A percentile compares a stretch with the other conserved stretches of the same genome.
Conservation (phyloP, 2,113 vertebrate species). For the Junco hyemalis region DNA sequence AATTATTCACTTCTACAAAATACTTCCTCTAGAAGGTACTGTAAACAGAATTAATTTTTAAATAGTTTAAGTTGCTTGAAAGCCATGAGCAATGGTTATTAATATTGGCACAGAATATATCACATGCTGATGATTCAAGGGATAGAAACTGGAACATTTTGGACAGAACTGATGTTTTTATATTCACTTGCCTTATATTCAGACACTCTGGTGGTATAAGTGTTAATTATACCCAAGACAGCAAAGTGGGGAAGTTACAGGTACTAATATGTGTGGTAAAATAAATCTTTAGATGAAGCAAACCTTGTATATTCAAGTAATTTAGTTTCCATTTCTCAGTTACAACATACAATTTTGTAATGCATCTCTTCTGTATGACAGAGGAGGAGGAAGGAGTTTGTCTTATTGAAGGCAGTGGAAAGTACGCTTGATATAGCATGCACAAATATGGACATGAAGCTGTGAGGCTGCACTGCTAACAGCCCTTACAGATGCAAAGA, state of each 20-base stretch:
- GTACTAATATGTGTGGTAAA: background rate
- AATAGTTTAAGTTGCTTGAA: conserved; percentile 49
- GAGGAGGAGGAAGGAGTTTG: background rate
- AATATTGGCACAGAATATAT: conserved; percentile 30
- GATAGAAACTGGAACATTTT: conserved; percentile 34
- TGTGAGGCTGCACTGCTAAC: background rate
- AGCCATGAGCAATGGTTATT: conserved; percentile 51
- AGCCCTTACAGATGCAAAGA: conserved; percentile 61
- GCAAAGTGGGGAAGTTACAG: background rate
- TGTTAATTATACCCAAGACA: conserved; percentile 34
- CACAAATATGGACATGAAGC: conserved; percentile 72
- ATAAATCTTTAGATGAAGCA: conserved; percentile 1
- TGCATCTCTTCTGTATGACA: background rate
- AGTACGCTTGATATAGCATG: conserved; percentile 54
- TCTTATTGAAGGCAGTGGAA: conserved; percentile 18
- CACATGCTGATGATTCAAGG: conserved; percentile 37
- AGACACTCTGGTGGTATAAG: background rate
- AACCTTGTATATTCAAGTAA: background rate
- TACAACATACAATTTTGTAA: background rate
- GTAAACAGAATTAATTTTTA: conserved; percentile 52
- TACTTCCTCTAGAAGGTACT: conserved; percentile 49
- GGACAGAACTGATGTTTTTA: conserved; percentile 34
- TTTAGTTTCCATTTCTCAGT: background rate
- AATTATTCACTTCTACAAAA: conserved; percentile 52
- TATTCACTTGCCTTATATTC: background rate